Percentiles rank a stretch among this genome's conserved stretches.
Evolutionary conservation across 2,113 vertebrate genomes (phyloP).

Genomic region (Scolopax mira): DNA sequence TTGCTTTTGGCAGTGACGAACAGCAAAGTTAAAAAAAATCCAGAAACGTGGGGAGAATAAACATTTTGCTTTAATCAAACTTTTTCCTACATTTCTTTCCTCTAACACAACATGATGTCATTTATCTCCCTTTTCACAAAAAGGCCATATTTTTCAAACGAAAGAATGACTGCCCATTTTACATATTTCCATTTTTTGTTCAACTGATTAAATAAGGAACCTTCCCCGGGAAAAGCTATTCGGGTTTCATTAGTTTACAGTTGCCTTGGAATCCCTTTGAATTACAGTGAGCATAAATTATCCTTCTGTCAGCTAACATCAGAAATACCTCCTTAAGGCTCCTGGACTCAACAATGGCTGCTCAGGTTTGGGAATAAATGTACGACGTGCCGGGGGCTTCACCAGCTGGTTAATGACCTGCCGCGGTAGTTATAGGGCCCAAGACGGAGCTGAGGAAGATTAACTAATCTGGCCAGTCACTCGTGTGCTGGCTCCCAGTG

Average conservation of each 20-base stretch:
- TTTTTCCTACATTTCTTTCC: slow-evolving; percentile 23
- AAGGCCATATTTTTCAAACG: neutral
- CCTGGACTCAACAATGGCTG: slow-evolving; percentile 66
- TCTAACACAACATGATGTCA: slow-evolving; percentile 25
- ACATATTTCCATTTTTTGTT: slow-evolving; percentile 57
- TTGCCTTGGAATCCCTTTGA: slow-evolving; percentile 71
- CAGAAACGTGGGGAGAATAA: slow-evolving; percentile 20
- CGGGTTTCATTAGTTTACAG: slow-evolving; percentile 74
- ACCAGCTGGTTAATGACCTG: slow-evolving; percentile 69
- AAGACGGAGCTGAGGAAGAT: slow-evolving; percentile 64
- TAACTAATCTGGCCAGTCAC: slow-evolving; percentile 45
- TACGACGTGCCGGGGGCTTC: slow-evolving; percentile 66
- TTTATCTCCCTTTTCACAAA: slow-evolving; percentile 39
- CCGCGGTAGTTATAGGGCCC: slow-evolving; percentile 55
- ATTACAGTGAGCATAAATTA: slow-evolving; percentile 72
- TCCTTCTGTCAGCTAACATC: slow-evolving; percentile 67
- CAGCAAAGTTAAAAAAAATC: slow-evolving; percentile 21
- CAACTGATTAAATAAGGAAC: slow-evolving; percentile 60
- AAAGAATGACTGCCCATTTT: neutral
- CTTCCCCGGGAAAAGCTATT: slow-evolving; percentile 54
- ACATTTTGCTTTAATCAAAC: slow-evolving; percentile 45
- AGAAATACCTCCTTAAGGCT: slow-evolving; percentile 71
- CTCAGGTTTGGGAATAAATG: slow-evolving; percentile 72
- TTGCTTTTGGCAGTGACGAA: slow-evolving; percentile 55
- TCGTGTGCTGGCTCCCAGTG: neutral